Conservation (phyloP, 2,888 invertebrate genomes). For the Andrena chrysosceles region DNA sequence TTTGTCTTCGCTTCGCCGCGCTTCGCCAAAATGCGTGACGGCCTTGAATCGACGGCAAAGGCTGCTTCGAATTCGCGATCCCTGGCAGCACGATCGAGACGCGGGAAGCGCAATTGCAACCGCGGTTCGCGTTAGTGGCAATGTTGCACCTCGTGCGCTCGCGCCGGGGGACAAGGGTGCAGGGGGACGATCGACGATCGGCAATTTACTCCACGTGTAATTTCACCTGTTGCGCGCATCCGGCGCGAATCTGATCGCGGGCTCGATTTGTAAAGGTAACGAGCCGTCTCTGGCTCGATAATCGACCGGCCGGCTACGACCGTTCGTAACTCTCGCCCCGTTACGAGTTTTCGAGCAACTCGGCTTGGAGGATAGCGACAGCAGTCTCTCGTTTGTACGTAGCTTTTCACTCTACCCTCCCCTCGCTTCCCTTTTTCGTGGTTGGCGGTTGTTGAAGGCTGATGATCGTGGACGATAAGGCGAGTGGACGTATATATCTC, state of each 20-base stretch:
- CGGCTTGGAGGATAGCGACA: not conserved
- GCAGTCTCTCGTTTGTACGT: not conserved
- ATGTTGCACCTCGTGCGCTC: constrained; percentile 1
- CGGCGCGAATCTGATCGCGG: constrained; percentile 73
- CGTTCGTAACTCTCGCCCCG: not conserved
- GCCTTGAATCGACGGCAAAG: too few species aligned
- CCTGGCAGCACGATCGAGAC: not conserved
- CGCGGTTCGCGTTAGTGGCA: constrained; percentile 8
- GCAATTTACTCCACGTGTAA: constrained; percentile 78
- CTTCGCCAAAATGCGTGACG: too few species aligned
- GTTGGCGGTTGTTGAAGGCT: too few species aligned
- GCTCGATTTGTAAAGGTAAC: constrained; percentile 73
- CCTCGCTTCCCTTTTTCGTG: too few species aligned
- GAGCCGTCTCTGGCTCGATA: constrained; percentile 66
- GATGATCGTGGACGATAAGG: too few species aligned
- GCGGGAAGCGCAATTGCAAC: constrained; percentile 10
- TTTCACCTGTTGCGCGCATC: constrained; percentile 79
- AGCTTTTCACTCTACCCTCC: not conserved
- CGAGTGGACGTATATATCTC: too few species aligned
- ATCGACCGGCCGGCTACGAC: constrained; percentile 46
- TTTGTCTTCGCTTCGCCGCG: too few species aligned
- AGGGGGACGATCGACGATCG: constrained; percentile 44
- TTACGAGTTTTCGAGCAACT: constrained; percentile 9
- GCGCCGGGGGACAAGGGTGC: not conserved
- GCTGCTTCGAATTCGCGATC: too few species aligned